Evolutionary conservation across 2,113 vertebrate genomes (phyloP), one percentile per base, ranked within the genome.

Genomic region (Amphiprion percula): DNA sequence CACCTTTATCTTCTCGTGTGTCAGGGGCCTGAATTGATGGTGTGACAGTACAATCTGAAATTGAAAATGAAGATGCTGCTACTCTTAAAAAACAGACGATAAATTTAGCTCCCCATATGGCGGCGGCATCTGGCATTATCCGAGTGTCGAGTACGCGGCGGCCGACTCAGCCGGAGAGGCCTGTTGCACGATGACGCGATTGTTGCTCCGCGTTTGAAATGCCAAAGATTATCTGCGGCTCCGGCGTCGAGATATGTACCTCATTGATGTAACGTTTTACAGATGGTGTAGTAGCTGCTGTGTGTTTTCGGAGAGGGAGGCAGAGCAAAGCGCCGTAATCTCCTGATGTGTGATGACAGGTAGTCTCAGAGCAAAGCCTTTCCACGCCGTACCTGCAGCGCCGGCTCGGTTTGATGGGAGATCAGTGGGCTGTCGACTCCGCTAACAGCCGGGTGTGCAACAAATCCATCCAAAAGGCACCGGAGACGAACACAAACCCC

Each of bases 311-410:
- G 72, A 41, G 67, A n/a, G 71, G 47, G 73, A 1, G 87, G 9
- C 67, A 79, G 82, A 70, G 86, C 68, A 85, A 76, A 86, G 82
- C 79, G 52, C 41, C 44, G 17, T 93, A 91, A 91, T 90, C 91
- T 88, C 82, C 80, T 90, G 90, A 93, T 93, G 88, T 70, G 90
- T 41, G 88, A 87, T 93, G 91, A 93, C 94, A 94, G 93, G 92
- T 94, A 88, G 87, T 88, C 91, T 94, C 90, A 86, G 77, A 93
- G 91, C 91, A 88, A 87, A 89, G 81, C 87, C 84, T 78, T 80
- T 74, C 62, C 87, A 84, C 81, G 82, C 62, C 59, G 82, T 91
- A 94, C 93, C 92, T 94, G 93, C 88, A 82, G 90, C 85, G 68
- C 79, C 8, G 85, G 78, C 6, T 53, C 16, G 28, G 79, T 77